Percentiles rank a stretch among this genome's conserved stretches.
These are phyloP conservation scores for Gisinianus flammeolus DNA, from an alignment of 2,888 invertebrate genomes.

Conservation along the genomic window DNA sequence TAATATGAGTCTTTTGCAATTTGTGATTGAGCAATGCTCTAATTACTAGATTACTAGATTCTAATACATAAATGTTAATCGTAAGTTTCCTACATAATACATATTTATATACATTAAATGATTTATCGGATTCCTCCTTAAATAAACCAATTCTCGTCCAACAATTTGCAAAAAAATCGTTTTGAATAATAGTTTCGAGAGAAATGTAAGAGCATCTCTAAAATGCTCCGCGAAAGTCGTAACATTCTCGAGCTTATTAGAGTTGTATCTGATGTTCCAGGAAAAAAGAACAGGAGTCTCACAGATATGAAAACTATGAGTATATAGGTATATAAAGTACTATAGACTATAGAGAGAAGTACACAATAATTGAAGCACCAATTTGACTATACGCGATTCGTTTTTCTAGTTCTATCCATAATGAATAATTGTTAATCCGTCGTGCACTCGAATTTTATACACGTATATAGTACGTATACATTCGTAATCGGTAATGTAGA, in stretches of 20 bases:
- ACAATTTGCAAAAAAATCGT: not conserved
- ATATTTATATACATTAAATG: not conserved
- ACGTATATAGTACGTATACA: no score
- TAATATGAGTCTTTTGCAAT: conserved; percentile 15
- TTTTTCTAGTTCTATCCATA: not conserved
- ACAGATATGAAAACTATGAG: not conserved
- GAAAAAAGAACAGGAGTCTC: not conserved
- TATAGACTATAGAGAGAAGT: not conserved
- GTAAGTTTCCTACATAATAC: not conserved
- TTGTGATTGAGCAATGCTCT: conserved; percentile 8
- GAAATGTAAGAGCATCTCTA: not conserved
- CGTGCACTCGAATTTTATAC: not conserved
- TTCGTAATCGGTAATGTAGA: not conserved
- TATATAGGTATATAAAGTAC: not conserved
- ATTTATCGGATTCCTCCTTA: not conserved
- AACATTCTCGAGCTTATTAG: not conserved
- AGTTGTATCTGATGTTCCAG: not conserved
- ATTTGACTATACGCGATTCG: no score
- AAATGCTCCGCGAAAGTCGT: not conserved
- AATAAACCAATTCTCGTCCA: not conserved
- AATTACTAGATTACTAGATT: not conserved
- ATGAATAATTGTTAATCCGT: not conserved
- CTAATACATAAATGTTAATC: not conserved
- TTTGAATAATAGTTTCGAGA: not conserved
- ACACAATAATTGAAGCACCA: not conserved